A percentile compares a stretch with the other conserved stretches of the same genome.
Evolutionary conservation across 2,797 vertebrate genomes (phyloP).

Genomic region (Sylvilagus floridanus): DNA sequence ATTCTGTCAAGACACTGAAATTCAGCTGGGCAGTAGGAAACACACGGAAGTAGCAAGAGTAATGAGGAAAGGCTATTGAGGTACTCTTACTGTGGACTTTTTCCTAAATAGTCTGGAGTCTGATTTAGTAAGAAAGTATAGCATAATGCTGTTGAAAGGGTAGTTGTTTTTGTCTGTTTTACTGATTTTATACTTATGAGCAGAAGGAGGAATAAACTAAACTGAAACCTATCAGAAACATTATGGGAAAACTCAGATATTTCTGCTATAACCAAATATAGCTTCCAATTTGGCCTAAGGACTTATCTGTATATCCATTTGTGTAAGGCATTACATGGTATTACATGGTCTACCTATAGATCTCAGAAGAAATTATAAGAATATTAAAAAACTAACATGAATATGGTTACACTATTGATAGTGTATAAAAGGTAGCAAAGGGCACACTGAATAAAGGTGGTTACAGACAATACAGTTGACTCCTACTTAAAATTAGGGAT

Average conservation of each 20-base stretch:
- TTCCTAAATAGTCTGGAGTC: background rate
- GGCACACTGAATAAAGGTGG: background rate
- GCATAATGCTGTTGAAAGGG: background rate
- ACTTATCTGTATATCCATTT: background rate
- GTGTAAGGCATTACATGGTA: background rate
- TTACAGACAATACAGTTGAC: background rate
- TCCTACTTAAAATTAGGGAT: background rate
- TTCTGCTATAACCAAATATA: background rate
- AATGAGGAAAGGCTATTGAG: background rate
- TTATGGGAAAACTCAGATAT: background rate
- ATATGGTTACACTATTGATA: background rate
- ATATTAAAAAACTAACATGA: background rate
- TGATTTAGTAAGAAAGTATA: background rate
- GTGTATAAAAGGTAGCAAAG: background rate
- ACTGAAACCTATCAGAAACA: background rate
- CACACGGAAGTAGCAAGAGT: background rate
- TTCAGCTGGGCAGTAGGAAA: background rate
- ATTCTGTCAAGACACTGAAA: background rate
- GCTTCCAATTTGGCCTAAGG: background rate
- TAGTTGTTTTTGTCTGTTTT: background rate
- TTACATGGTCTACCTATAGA: background rate
- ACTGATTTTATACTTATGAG: background rate
- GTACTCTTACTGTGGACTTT: background rate
- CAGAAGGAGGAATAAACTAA: background rate
- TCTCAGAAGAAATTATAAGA: background rate